Base-by-base conservation (phyloP, 2,797 vertebrate genomes). In the Propithecus deckenii region DNA sequence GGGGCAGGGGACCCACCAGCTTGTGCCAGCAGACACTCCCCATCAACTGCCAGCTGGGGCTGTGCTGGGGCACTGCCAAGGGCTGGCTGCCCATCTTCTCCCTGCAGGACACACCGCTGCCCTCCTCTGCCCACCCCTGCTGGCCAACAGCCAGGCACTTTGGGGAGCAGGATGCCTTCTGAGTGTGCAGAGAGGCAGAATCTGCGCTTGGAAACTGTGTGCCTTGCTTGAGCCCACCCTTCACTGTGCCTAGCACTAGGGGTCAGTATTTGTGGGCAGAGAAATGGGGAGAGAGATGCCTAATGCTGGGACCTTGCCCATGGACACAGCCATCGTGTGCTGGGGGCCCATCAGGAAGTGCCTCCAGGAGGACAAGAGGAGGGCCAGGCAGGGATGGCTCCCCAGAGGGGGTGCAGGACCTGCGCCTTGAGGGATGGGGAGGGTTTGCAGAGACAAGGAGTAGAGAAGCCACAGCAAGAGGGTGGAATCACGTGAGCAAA, bases 71-170 rank as follows among this genome's bases (percentile, higher is more conserved):
- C 52, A 92, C 48, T 81, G 80, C 86, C 92, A 87, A 93, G 41
- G 81, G 69, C 46, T 74, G 63, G n/a, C 71, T 96, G 57, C 83
- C 50, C 79, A 75, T 92, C 79, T 87, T 90, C 67, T 97, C 80
- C 55, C 80, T 93, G 18, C 32, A 97, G 72, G 61, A 79, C 55
- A 57, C 4, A 0, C 50, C 57, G 9, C 92, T 91, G 46, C 48
- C 61, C 59, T 74, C 50, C 32, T n/a, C 28, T 92, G 25, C 61
- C 75, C n/a, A 95, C 50, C 67, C 84, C 38, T 80, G 15, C 52
- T 81, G 71, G 65, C 55, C 18, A 85, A 71, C 30, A 80, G 43
- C 96, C 86, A 97, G 67, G 90, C 9, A 25, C 86, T 87, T 20
- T 65, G 59, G 76, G 52, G 41, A 96, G 43, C 25, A 94, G 59